phyloP scores from a whole-genome alignment of 2,797 vertebrate genomes.

The Rhabdomys pumilio region DNA sequence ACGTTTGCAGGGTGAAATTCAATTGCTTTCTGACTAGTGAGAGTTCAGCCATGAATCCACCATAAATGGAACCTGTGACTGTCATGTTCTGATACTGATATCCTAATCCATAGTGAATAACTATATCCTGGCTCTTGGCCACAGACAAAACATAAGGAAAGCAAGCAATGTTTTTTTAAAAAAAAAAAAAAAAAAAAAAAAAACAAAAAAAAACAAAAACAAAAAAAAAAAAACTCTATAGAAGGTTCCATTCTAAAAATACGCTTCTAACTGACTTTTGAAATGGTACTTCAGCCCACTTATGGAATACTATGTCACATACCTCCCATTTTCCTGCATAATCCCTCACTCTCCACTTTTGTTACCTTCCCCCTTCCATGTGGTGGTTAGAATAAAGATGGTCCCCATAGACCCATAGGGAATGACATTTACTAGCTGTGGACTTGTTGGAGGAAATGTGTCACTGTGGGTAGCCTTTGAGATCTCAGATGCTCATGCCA shows the following conservation, averaged over 20 bases:
- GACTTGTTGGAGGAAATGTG: not conserved
- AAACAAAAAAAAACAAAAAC: too few relatives aligned
- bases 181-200: too few relatives aligned
- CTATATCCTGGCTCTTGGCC: constrained; percentile 12
- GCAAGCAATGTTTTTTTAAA: constrained; percentile 31
- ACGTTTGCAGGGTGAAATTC: not conserved
- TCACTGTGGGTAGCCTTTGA: not conserved
- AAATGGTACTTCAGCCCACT: not conserved
- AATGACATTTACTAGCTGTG: not conserved
- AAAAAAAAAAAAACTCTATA: not conserved
- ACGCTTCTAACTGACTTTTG: not conserved
- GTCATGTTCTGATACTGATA: not conserved
- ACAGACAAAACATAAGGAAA: not conserved
- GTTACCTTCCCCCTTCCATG: not conserved
- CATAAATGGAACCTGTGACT: not conserved
- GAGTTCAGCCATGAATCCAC: not conserved
- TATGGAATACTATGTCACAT: not conserved
- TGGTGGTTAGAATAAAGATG: not conserved
- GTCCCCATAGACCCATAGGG: not conserved
- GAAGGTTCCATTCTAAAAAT: not conserved
- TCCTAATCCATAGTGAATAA: constrained; percentile 26
- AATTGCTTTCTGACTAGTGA: not conserved
- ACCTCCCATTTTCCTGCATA: not conserved
- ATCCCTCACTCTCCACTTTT: not conserved
- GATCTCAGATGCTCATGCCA: not conserved